Base-by-base conservation (phyloP, 2,113 vertebrate species). In the Upupa epops region DNA sequence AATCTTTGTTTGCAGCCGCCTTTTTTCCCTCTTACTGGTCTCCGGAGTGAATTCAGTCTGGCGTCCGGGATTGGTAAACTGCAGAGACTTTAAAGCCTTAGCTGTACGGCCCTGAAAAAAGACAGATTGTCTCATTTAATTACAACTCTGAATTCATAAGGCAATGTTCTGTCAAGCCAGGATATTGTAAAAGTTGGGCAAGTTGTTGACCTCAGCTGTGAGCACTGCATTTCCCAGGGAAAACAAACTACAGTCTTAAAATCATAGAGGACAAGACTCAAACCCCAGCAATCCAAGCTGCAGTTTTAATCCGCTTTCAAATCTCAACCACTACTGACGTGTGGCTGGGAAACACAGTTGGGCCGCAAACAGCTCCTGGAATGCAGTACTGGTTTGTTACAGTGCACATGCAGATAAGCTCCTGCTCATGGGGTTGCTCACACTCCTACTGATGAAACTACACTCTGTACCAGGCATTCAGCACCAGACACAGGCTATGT, bases 21-120 rank as follows among this genome's bases (percentile, higher is more conserved):
- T 97, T 83, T 98, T 98, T 65, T 98, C 98, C 82, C 98, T 97
- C 86, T 98, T 98, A 55, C 98, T 98, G 66, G 97, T 97, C 94
- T 98, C 98, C 7, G 97, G 97, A 86, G 97, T 96, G 95, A 98
- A 98, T 68, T 98, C 98, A 20, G 98, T 98, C 92, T 98, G 98
- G 37, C 98, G 96, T 55, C 98, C 98, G 51, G 98, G 98, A 92
- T 98, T 98, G 93, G 98, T 86, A 96, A 98, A 98, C 76, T 98
- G 98, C 11, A 98, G 95, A 24, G 98, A 98, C 95, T 98, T 98
- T 93, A 98, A 96, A 85, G 98, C 97, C 89, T 98, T 98, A 69
- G 98, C 97, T 86, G 98, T 98, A 85, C 97, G 98, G 19, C 97
- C 98, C 98, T 98, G 82, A 89, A 96, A 31, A 90, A 92, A 96